Conservation (phyloP, 2,113 vertebrate species). For the Petaurus breviceps region DNA sequence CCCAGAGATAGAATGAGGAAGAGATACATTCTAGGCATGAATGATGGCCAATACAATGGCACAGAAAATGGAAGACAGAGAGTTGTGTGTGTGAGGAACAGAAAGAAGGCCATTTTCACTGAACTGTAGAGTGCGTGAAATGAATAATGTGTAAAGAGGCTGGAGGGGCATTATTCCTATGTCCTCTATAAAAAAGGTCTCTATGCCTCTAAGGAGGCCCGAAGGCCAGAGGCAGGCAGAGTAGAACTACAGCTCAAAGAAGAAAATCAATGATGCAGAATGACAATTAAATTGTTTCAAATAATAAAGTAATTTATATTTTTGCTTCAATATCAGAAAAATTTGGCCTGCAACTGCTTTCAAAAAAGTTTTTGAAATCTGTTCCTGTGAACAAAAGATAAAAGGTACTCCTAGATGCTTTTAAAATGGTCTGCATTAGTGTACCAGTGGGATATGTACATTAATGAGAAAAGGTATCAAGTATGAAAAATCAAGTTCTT, state of each 20-base stretch:
- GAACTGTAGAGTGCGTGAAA: neutral
- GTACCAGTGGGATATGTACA: neutral
- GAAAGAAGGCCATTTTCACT: neutral
- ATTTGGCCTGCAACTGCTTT: neutral
- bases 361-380: constrained; percentile 12
- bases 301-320: constrained; percentile 25
- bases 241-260: neutral
- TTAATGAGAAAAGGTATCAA: constrained; percentile 4
- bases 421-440: constrained; percentile 30
- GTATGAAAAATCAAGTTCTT: neutral
- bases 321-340: constrained; percentile 31
- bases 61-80: neutral
- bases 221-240: neutral
- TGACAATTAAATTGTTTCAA: constrained; percentile 35
- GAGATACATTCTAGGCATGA: neutral
- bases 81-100: neutral
- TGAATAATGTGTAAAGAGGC: neutral
- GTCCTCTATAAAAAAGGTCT: neutral
- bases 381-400: neutral
- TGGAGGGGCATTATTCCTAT: neutral
- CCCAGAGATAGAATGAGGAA: neutral
- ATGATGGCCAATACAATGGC: neutral
- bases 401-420: constrained; percentile 19
- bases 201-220: neutral
- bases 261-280: constrained; percentile 12